Evolutionary conservation across 2,888 invertebrate species (phyloP).

Genomic region (Oxystoma pomonae): DNA sequence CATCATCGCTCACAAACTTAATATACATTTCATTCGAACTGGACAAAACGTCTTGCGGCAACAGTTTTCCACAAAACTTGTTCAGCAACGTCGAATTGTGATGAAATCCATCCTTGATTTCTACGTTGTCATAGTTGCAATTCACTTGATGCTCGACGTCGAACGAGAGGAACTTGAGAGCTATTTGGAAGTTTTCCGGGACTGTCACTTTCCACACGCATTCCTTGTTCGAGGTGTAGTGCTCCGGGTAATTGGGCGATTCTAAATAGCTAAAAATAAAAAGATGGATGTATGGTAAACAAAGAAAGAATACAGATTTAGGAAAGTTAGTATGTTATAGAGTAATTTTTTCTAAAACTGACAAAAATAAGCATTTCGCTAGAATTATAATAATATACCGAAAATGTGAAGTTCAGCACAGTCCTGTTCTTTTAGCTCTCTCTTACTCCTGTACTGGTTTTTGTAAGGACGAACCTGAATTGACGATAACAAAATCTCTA

Average conservation of each 20-base stretch:
- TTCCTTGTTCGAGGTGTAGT: conserved; percentile 90
- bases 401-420: too few relatives aligned
- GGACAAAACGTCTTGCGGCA: conserved; percentile 88
- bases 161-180: conserved; percentile 91
- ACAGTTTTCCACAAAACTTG: conserved; percentile 56
- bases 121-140: conserved; percentile 94
- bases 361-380: too few relatives aligned
- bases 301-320: neutral
- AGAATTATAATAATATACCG: too few relatives aligned
- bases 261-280: conserved; percentile 58
- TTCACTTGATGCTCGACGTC: conserved; percentile 97
- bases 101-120: conserved; percentile 81
- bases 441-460: too few relatives aligned
- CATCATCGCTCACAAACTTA: conserved; percentile 90
- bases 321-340: too few relatives aligned
- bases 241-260: conserved; percentile 95
- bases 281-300: neutral
- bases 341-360: too few relatives aligned
- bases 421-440: too few relatives aligned
- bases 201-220: conserved; percentile 94
- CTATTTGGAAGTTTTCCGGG: conserved; percentile 76
- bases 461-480: too few relatives aligned
- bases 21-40: conserved; percentile 85
- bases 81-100: conserved; percentile 71
- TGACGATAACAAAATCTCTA: too few relatives aligned